Conservation (phyloP, 2,797 vertebrate genomes). For the Anguilla marmorata region DNA sequence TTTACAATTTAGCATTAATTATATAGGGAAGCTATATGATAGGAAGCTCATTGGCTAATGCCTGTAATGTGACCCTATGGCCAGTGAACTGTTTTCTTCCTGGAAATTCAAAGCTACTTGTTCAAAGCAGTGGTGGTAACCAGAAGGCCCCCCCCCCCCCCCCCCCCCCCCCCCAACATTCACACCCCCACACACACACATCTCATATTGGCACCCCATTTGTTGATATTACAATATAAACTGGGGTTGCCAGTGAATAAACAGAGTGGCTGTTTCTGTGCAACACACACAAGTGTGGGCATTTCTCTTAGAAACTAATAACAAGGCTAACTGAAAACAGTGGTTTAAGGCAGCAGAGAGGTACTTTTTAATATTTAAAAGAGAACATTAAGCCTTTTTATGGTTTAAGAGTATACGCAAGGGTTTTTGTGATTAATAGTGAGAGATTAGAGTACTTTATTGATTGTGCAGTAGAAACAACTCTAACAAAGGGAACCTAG, state of each 20-base stretch:
- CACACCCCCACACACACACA: background rate
- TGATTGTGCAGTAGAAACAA: background rate
- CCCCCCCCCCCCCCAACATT: background rate
- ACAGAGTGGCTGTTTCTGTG: background rate
- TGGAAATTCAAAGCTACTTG: background rate
- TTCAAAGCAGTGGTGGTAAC: constrained; percentile 1
- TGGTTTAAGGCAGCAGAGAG: background rate
- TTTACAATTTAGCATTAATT: background rate
- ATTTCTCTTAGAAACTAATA: background rate
- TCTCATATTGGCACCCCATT: no score
- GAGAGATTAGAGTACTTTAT: background rate
- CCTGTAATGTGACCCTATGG: no score
- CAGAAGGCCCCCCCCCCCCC: background rate
- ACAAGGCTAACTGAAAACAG: background rate
- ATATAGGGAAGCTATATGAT: no score
- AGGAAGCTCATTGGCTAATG: no score
- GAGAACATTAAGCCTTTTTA: background rate
- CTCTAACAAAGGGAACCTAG: background rate
- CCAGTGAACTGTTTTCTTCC: background rate
- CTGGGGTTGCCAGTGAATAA: background rate
- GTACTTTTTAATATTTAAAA: background rate
- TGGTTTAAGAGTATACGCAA: background rate
- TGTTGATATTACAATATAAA: background rate
- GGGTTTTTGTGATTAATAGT: background rate
- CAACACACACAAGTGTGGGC: background rate